These are phyloP conservation scores for Hyperoplus lanceolatus DNA, from an alignment of 2,797 vertebrate genomes.

Conservation along the genomic window DNA sequence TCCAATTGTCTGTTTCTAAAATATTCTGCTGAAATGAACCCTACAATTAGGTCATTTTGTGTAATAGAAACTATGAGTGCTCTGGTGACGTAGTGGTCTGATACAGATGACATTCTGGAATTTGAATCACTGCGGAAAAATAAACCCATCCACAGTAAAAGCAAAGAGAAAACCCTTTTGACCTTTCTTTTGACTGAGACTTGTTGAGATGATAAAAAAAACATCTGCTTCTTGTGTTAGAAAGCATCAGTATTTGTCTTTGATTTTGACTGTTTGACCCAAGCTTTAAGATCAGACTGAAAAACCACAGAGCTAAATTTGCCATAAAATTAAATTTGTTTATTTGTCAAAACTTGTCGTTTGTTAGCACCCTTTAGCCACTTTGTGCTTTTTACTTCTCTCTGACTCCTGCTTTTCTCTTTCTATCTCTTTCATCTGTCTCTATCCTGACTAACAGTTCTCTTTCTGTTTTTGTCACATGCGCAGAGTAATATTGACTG, in stretches of 20 bases:
- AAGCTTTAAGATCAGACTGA: not conserved
- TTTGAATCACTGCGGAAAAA: conserved; percentile 3
- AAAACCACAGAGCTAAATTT: not conserved
- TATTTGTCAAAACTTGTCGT: conserved; percentile 57
- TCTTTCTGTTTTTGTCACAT: conserved; percentile 51
- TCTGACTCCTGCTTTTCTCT: conserved; percentile 28
- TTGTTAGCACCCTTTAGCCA: conserved; percentile 54
- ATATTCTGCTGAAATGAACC: not conserved
- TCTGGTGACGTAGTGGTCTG: not conserved
- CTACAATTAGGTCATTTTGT: conserved; percentile 17
- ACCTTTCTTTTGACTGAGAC: not conserved
- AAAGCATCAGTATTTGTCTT: not conserved
- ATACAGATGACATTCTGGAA: not conserved
- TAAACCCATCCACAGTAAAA: not conserved
- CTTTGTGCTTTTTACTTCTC: conserved; percentile 32
- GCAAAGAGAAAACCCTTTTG: not conserved
- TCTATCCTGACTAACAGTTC: conserved; percentile 28
- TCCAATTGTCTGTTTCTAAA: conserved; percentile 15
- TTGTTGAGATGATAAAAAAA: not conserved
- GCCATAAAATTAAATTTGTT: not conserved
- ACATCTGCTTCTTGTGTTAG: not conserved
- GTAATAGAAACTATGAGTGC: not conserved
- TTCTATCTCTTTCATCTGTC: conserved; percentile 22
- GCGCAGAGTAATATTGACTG: conserved; percentile 58
- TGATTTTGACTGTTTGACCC: not conserved